phyloP scores from a whole-genome alignment of 2,113 vertebrate species.

The Stigmatopora nigra region DNA sequence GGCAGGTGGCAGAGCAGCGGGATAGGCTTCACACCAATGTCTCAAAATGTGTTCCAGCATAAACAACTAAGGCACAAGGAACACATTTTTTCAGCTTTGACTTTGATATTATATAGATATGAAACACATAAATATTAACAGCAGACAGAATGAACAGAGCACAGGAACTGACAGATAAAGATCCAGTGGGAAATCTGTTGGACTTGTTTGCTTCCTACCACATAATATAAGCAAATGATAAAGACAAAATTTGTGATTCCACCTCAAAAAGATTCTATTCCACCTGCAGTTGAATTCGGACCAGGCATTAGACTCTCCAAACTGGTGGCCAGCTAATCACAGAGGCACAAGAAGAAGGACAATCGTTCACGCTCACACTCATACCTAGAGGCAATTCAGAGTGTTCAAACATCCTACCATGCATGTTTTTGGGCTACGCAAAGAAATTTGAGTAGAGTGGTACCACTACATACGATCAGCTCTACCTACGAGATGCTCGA shows the following conservation, averaged over 20 bases:
- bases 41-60: constrained; percentile 8
- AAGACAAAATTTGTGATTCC: neutral
- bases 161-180: neutral
- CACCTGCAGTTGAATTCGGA: neutral
- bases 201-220: neutral
- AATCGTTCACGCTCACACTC: too few species aligned
- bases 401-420: too few species aligned
- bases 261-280: neutral
- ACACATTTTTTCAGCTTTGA: constrained; percentile 1
- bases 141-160: neutral
- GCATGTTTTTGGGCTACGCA: too few species aligned
- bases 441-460: too few species aligned
- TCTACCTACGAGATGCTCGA: too few species aligned
- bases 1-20: constrained; percentile 17
- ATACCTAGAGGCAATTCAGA: too few species aligned
- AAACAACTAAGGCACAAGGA: neutral
- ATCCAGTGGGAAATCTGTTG: too few species aligned
- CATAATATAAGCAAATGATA: neutral
- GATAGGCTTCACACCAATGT: constrained; percentile 6
- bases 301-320: too few species aligned
- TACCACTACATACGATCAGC: too few species aligned
- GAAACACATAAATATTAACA: neutral
- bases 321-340: too few species aligned
- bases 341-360: too few species aligned
- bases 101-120: neutral